Evolutionary conservation across 2,888 invertebrate species (phyloP).

Genomic region (Octodonta nipae): DNA sequence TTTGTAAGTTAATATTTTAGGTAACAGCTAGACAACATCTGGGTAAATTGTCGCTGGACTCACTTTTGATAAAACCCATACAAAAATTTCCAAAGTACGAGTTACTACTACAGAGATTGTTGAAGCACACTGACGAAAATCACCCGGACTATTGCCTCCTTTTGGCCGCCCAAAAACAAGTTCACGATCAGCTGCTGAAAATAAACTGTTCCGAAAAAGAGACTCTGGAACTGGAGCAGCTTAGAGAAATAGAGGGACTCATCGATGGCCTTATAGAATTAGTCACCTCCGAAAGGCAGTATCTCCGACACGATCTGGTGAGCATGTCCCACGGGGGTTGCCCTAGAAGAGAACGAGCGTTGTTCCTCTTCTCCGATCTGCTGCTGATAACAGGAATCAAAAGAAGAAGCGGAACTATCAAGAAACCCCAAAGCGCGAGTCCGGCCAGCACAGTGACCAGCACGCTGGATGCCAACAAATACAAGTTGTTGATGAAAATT

Average conservation of each 20-base stretch:
- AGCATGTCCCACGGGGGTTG: slow-evolving; percentile 74
- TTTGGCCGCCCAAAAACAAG: slow-evolving; percentile 70
- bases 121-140: slow-evolving; percentile 80
- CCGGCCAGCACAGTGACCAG: slow-evolving; percentile 63
- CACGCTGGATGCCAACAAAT: slow-evolving; percentile 86
- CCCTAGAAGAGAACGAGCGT: slow-evolving; percentile 81
- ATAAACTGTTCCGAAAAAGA: slow-evolving; percentile 87
- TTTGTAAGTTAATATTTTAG: slow-evolving; percentile 26
- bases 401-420: slow-evolving; percentile 79
- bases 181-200: slow-evolving; percentile 80
- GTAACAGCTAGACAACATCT: slow-evolving; percentile 82
- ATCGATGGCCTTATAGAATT: slow-evolving; percentile 72
- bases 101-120: slow-evolving; percentile 78
- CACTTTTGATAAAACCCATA: slow-evolving; percentile 89
- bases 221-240: slow-evolving; percentile 66
- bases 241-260: slow-evolving; percentile 76
- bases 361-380: slow-evolving; percentile 89
- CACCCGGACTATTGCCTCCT: slow-evolving; percentile 84
- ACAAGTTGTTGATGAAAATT: slow-evolving; percentile 86
- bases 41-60: slow-evolving; percentile 84
- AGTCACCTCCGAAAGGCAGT: slow-evolving; percentile 56
- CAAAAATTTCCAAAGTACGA: slow-evolving; percentile 94
- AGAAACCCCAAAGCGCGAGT: slow-evolving; percentile 43
- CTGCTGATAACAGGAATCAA: slow-evolving; percentile 87
- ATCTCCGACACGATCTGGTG: slow-evolving; percentile 81